These are phyloP conservation scores for Pelecanoides urinatrix DNA, from an alignment of 2,113 vertebrate species.

Conservation along the genomic window DNA sequence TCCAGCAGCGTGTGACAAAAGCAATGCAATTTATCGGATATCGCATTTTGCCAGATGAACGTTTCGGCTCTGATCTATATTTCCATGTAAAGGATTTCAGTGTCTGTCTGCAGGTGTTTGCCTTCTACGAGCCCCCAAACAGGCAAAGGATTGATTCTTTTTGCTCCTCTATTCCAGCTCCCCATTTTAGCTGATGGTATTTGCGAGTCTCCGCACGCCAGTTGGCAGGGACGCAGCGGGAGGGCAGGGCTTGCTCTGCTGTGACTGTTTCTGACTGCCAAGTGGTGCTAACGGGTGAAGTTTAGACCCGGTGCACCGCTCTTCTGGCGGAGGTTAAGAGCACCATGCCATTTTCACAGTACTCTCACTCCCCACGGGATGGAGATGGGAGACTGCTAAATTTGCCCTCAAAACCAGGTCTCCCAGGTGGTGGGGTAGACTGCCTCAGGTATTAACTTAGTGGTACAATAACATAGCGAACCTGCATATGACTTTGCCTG, in stretches of 20 bases:
- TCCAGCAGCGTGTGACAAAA: not conserved
- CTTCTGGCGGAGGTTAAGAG: not conserved
- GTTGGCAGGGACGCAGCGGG: not conserved
- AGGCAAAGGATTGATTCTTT: not conserved
- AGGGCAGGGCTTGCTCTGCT: not conserved
- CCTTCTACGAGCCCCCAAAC: not conserved
- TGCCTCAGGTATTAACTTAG: not conserved
- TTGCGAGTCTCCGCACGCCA: not conserved
- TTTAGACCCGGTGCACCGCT: not conserved
- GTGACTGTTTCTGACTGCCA: not conserved
- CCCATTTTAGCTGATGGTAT: not conserved
- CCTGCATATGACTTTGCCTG: not conserved
- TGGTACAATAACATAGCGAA: not conserved
- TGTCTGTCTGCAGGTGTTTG: not conserved
- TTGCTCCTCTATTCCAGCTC: not conserved
- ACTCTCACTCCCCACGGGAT: not conserved
- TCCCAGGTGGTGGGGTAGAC: not conserved
- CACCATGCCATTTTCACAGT: not conserved
- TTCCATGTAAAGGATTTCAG: not conserved
- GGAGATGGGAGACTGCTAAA: not conserved
- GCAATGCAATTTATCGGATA: not conserved
- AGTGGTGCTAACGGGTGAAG: constrained; percentile 24
- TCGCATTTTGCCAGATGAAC: not conserved
- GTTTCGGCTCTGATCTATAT: not conserved
- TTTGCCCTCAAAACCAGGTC: not conserved